A percentile compares a stretch with the other conserved stretches of the same genome.
phyloP scores from a whole-genome alignment of 2,888 invertebrate species.

The Yponomeuta evonymella region DNA sequence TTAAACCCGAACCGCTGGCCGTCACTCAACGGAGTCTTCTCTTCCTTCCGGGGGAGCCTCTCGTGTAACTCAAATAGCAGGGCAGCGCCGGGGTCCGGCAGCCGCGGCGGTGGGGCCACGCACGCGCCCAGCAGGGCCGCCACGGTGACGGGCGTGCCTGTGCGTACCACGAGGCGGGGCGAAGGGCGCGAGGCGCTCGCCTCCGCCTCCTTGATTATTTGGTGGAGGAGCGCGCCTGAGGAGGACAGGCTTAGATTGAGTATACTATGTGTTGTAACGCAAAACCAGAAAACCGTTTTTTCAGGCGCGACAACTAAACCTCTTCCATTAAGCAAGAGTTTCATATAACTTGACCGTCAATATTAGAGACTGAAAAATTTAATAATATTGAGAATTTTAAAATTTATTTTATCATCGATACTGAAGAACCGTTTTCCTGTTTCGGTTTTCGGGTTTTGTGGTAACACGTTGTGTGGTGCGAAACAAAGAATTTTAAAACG shows the following conservation, averaged over 20 bases:
- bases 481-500: no score
- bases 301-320: no score
- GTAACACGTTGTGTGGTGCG: no score
- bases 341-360: no score
- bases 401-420: no score
- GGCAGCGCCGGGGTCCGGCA: conserved; percentile 77
- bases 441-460: no score
- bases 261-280: no score
- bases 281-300: no score
- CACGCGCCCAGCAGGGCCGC: conserved; percentile 75
- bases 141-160: conserved; percentile 79
- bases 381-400: no score
- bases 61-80: conserved; percentile 75
- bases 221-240: conserved; percentile 70
- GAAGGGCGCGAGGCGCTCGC: conserved; percentile 35
- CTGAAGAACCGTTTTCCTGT: no score
- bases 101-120: conserved; percentile 71
- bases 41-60: conserved; percentile 52
- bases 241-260: conserved; percentile 15
- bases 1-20: conserved; percentile 67
- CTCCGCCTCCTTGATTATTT: conserved; percentile 69
- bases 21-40: conserved; percentile 40
- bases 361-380: no score
- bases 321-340: no score
- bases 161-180: conserved; percentile 69